A percentile compares a stretch with the other conserved stretches of the same genome.
phyloP scores from a whole-genome alignment of 2,888 invertebrate genomes.

The Ophion costatus region DNA sequence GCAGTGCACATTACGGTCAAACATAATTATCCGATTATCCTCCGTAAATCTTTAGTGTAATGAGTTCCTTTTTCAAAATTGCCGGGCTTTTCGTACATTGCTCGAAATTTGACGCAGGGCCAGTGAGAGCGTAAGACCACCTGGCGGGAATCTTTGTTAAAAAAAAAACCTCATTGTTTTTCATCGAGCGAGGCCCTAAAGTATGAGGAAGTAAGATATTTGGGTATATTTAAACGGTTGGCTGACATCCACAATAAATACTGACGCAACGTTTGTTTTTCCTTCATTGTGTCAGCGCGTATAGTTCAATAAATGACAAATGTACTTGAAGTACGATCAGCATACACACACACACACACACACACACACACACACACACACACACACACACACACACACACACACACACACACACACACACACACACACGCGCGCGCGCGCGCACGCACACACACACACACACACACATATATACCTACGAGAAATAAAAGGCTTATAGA shows the following conservation, averaged over 20 bases:
- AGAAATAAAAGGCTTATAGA: slow-evolving; percentile 21
- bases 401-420: slow-evolving; percentile 1
- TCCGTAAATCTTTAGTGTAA: background rate
- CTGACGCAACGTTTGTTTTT: slow-evolving; percentile 37
- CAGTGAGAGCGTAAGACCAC: background rate
- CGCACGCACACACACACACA: background rate
- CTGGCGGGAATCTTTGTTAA: background rate
- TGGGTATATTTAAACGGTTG: slow-evolving; percentile 36
- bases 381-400: background rate
- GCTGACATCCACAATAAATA: slow-evolving; percentile 29
- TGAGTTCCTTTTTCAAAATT: background rate
- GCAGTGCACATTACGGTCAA: too few species aligned
- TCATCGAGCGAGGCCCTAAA: slow-evolving; percentile 6
- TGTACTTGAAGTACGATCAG: slow-evolving; percentile 40
- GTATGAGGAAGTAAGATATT: slow-evolving; percentile 40
- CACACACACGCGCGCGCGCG: too few species aligned
- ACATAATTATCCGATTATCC: too few species aligned
- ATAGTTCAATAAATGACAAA: slow-evolving; percentile 56
- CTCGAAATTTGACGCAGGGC: slow-evolving; percentile 6
- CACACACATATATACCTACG: background rate
- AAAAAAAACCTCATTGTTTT: slow-evolving; percentile 8
- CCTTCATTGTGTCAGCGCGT: slow-evolving; percentile 25
- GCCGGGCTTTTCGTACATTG: background rate
- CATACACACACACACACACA: background rate
- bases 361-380: slow-evolving; percentile 3